Conservation (phyloP, 2,113 vertebrate genomes). For the Halcyon senegalensis region DNA sequence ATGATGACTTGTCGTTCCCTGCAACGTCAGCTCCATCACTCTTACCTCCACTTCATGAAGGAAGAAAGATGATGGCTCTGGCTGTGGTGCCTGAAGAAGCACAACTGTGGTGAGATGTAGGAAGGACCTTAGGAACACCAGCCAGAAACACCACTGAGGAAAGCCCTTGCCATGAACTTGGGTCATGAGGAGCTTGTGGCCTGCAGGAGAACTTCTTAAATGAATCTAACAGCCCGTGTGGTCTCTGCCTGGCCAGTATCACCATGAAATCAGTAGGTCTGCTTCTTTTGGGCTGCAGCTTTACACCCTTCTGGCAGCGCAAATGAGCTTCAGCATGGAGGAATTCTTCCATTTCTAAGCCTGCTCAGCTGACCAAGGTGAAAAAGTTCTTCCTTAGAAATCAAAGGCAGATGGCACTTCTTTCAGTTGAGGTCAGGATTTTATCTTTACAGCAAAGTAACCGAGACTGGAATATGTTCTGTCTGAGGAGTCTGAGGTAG, state of each 20-base stretch:
- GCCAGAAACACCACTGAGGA: not conserved
- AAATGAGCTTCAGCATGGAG: not conserved
- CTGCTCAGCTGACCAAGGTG: not conserved
- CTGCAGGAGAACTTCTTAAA: not conserved
- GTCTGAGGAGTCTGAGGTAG: not conserved
- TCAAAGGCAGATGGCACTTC: not conserved
- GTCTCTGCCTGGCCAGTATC: not conserved
- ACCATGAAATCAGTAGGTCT: not conserved
- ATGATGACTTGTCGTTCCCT: not conserved
- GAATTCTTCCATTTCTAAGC: not conserved
- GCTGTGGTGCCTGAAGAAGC: not conserved
- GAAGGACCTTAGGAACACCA: not conserved
- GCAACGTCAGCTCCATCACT: not conserved
- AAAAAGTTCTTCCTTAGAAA: not conserved
- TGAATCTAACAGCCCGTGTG: accelerated
- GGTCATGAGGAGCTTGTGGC: not conserved
- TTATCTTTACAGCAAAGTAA: not conserved
- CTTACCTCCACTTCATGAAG: not conserved
- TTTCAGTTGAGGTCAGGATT: not conserved
- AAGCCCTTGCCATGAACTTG: not conserved
- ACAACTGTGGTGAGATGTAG: not conserved
- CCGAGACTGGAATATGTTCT: not conserved
- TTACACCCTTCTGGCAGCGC: not conserved
- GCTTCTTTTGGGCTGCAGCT: not conserved
- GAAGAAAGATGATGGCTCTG: not conserved